Base-by-base conservation (phyloP, 2,888 invertebrate genomes). In the Dryobotodes eremita region DNA sequence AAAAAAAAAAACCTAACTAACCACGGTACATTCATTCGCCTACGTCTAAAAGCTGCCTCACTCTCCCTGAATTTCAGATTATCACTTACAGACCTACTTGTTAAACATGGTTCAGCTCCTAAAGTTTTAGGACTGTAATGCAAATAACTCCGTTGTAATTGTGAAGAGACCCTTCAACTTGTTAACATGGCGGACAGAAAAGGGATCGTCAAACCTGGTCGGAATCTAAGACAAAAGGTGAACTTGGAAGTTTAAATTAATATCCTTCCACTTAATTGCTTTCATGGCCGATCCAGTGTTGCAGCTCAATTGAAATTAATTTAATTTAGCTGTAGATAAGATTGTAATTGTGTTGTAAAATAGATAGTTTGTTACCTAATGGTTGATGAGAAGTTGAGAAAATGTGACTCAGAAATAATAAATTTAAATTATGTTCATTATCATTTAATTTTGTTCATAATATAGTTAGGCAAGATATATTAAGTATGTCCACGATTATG, bases 221-320 rank as follows among this genome's bases (percentile, higher is more conserved):
- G 46, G 42, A 26, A 62, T 70, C 46, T 53, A 17, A 74, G 48
- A 87, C 77, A 85, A 85, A 79, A 79, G 73, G 65, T 72, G 66
- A 2, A 50, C 53, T 79, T 68, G 17, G 53, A 71, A 85, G 77
- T 85, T 86, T 36, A 59, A 71, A 85, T 85, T 85, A 77, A 77
- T 81, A 71, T 50, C 71, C 42, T 65, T 75, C 68, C 61, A 77
- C 53, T 75, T 71, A 74, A 55, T 57, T 72, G 46, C 10, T 64
- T 68, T n/a, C 42, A 68, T 31, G 68, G 20, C 42, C 8, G 31
- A 59, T 62, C 31, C 59, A 42, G 2, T 36, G 70, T 70, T 48
- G 11, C 53, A 53, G 50, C 65, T 75, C 26, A 46, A 46, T 46
- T 0, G 46, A 8, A 10, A 46, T 10, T 46, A 46, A 46, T 46